phyloP scores from a whole-genome alignment of 2,113 vertebrate species.

The Myocastor coypus region DNA sequence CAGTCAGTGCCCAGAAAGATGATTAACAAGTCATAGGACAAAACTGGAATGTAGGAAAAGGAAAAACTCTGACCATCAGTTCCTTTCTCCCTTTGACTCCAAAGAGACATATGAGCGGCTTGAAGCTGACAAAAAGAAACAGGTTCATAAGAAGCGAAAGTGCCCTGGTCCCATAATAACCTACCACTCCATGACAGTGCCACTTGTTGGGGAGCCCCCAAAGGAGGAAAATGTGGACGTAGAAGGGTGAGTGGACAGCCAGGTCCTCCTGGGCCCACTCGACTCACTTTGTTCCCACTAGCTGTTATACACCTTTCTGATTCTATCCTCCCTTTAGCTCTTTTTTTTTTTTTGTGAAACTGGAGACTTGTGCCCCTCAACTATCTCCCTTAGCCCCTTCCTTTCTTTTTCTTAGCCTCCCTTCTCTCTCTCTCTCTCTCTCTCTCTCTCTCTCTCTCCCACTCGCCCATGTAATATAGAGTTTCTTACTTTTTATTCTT shows the following conservation, averaged over 20 bases:
- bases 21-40: background rate
- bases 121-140: conserved; percentile 98
- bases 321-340: background rate
- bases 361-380: no score
- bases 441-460: no score
- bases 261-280: background rate
- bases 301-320: background rate
- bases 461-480: no score
- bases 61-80: background rate
- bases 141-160: conserved; percentile 95
- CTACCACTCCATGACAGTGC: conserved; percentile 95
- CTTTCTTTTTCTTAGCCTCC: background rate
- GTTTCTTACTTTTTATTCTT: no score
- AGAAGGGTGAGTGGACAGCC: conserved; percentile 90
- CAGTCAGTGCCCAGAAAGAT: background rate
- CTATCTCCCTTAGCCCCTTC: no score
- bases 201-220: conserved; percentile 90
- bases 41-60: background rate
- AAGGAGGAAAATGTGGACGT: conserved; percentile 97
- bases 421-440: background rate
- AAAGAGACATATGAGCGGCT: conserved; percentile 97
- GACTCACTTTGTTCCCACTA: background rate
- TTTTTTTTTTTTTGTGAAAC: no score
- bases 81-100: background rate
- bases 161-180: conserved; percentile 95